Base-by-base conservation (phyloP, 2,797 vertebrate genomes). In the Sebastes paucispinis region DNA sequence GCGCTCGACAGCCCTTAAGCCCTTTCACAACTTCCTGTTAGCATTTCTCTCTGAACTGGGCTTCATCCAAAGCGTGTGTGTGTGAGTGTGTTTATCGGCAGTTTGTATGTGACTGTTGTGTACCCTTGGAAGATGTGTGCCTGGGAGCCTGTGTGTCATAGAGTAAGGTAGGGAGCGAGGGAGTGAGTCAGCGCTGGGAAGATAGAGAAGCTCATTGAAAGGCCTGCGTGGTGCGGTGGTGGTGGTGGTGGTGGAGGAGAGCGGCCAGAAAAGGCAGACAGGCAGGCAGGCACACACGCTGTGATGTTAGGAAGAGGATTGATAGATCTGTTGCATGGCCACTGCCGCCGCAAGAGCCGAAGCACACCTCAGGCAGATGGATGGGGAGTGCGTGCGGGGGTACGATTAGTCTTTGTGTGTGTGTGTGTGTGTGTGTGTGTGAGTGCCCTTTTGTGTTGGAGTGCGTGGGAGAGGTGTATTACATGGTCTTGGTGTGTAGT, bases 321-420 rank as follows among this genome's bases (percentile, higher is more conserved):
- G 93, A 94, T 94, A 83, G 89, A 92, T 92, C 84, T 86, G 80
- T 80, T 87, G 90, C 89, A 74, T 22, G 88, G 87, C 90, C 84
- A 77, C 91, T 91, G 89, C 86, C 89, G 87, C 92, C 84, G 85
- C 88, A 83, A 81, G 86, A 89, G 87, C 79, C 75, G 27, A 72
- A 54, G 63, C 73, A 70, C 90, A 91, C 93, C 92, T 91, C 84
- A 9, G 90, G 92, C 91, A 94, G 92, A 93, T 89, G 91, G 92
- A 90, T 91, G 84, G 73, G 69, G 88, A 83, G 88, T 80, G 91
- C 25, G 79, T 89, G 86, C 36, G 60, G 85, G 68, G 81, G 75
- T 84, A 80, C 68, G 83, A 89, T 90, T 88, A 86, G 85, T 89
- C 88, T 82, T 77, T 86, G 69, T 84, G 79, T 81, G 73, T 39